phyloP scores from a whole-genome alignment of 1,140 invertebrate genomes.

The Melanaphis sacchari region DNA sequence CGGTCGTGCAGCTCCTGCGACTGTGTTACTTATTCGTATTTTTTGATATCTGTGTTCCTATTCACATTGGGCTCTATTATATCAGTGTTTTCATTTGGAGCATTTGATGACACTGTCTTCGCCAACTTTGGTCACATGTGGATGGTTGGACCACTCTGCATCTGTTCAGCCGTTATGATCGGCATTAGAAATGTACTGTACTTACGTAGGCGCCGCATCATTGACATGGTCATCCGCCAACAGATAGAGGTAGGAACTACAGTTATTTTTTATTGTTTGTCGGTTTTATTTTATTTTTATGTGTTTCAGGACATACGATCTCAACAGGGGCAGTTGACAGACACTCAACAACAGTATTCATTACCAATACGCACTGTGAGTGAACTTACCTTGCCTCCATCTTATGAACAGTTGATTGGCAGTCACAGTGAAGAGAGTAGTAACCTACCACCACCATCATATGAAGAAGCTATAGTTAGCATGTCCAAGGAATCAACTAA shows the following conservation, averaged over 20 bases:
- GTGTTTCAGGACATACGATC: background rate
- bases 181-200: conserved; percentile 74
- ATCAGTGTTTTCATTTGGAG: conserved; percentile 71
- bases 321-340: background rate
- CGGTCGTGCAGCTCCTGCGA: conserved; percentile 65
- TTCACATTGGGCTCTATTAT: conserved; percentile 72
- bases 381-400: conserved; percentile 68
- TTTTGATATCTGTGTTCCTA: conserved; percentile 70
- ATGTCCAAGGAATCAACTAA: conserved; percentile 66
- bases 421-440: conserved; percentile 50
- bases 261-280: background rate
- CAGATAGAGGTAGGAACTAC: conserved; percentile 70
- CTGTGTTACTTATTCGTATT: conserved; percentile 73
- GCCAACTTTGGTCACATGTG: conserved; percentile 73
- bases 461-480: conserved; percentile 70
- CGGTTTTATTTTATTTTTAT: conserved; percentile 24
- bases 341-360: conserved; percentile 56
- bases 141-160: conserved; percentile 74
- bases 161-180: conserved; percentile 74
- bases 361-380: conserved; percentile 62
- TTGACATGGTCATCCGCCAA: conserved; percentile 72
- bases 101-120: conserved; percentile 68
- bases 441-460: conserved; percentile 65
- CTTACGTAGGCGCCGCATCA: conserved; percentile 71
- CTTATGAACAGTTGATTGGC: conserved; percentile 68